phyloP scores from a whole-genome alignment of 2,797 vertebrate genomes.

The Peromyscus aztecus region DNA sequence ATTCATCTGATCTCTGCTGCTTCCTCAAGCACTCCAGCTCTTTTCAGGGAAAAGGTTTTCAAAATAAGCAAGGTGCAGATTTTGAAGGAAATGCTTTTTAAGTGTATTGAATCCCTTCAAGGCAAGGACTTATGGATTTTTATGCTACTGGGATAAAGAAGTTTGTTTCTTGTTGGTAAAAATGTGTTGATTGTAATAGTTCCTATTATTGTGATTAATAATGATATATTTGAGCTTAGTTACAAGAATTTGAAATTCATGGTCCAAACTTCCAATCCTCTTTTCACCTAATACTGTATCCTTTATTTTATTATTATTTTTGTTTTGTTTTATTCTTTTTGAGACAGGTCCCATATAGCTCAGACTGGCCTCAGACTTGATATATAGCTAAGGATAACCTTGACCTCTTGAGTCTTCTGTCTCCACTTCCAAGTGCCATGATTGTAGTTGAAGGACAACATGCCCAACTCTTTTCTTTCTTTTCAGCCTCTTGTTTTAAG shows the following conservation, averaged over 20 bases:
- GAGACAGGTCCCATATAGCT: not conserved
- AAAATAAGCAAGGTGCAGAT: not conserved
- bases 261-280: not conserved
- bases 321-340: not conserved
- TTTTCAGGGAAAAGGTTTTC: not conserved
- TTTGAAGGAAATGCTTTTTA: not conserved
- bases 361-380: not conserved
- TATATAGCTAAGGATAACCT: not conserved
- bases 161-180: not conserved
- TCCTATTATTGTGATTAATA: not conserved
- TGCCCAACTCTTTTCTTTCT: not conserved
- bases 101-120: not conserved
- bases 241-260: not conserved
- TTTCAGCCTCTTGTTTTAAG: not conserved
- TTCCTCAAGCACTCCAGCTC: not conserved
- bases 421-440: not conserved
- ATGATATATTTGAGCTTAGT: not conserved
- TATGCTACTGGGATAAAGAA: not conserved
- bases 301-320: not conserved
- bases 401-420: not conserved
- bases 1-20: not conserved
- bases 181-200: not conserved
- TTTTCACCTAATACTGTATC: not conserved
- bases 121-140: not conserved
- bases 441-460: not conserved